A percentile compares a stretch with the other conserved stretches of the same genome.
Conservation (phyloP, 2,888 invertebrate species). For the Troides helena region DNA sequence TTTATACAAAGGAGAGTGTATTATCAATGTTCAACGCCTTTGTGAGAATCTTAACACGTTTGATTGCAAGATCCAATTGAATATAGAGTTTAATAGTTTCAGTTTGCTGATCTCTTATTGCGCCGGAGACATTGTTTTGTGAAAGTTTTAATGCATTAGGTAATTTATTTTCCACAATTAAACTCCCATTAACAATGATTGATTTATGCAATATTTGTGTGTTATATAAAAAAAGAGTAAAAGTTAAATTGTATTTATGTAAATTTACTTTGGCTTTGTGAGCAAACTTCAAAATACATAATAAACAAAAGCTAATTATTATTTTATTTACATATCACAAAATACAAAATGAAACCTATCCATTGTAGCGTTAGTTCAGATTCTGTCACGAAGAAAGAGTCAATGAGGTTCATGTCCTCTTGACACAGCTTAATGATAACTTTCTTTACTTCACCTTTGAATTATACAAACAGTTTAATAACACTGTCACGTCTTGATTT, state of each 20-base stretch:
- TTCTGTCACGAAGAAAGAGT: not conserved
- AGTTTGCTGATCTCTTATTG: conserved; percentile 69
- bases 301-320: conserved; percentile 76
- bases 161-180: conserved; percentile 56
- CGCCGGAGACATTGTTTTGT: conserved; percentile 54
- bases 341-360: not conserved
- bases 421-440: too few species aligned
- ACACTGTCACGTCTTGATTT: too few species aligned
- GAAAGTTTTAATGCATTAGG: conserved; percentile 57
- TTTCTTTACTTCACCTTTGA: too few species aligned
- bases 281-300: conserved; percentile 78
- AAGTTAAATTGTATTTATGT: conserved; percentile 79
- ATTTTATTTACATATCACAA: conserved; percentile 59
- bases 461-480: too few species aligned
- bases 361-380: not conserved
- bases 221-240: conserved; percentile 76
- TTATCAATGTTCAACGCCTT: conserved; percentile 71
- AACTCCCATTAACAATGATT: conserved; percentile 57
- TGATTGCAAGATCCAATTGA: conserved; percentile 55
- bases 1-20: conserved; percentile 74
- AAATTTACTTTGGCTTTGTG: conserved; percentile 80
- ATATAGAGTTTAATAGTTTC: conserved; percentile 46
- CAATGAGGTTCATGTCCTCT: too few species aligned
- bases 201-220: conserved; percentile 72
- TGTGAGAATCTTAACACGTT: conserved; percentile 54